Evolutionary conservation across 2,888 invertebrate species (phyloP), one percentile per base, ranked within the genome.

Genomic region (Drosophila lacicola): DNA sequence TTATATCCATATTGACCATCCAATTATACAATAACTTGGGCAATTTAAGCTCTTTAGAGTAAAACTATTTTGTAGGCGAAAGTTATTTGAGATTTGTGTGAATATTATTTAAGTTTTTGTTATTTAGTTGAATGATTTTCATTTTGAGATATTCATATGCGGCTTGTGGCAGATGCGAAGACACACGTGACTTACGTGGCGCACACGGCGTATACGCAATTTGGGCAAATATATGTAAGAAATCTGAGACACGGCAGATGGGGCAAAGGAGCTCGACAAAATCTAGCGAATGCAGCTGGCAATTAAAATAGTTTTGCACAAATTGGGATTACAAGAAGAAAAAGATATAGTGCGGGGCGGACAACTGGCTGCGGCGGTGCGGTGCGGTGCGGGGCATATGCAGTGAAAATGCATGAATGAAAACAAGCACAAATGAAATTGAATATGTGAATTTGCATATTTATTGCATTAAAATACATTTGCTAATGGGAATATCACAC

Each of bases 401-500:
- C n/a, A 25, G 11, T 11, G 49, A 10, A 49, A 29, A 21, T 13
- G 39, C n/a, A 54, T 44, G 53, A 11, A 51, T 53, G 29, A 51
- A 29, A 47, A 29, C 9, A n/a, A 42, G 33, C 36, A 41, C 25
- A 67, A 64, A 47, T 63, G 13, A 58, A 75, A 77, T 71, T 66
- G 51, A 67, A 72, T 66, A 61, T 62, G 14, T 51, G 44, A 54
- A 70, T 78, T 69, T 74, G 61, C 70, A 78, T 78, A 74, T 74
- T 74, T 74, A 74, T 78, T 78, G 74, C 49, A 55, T 62, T 37
- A 33, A 64, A 70, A 62, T 25, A 61, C 13, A 55, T 54, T 41
- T 56, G 46, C 44, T 69, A 57, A 72, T 72, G 56, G 17, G 33
- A 45, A 67, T 44, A 19, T 33, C 44, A 37, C 44, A 55, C 45